phyloP scores from a whole-genome alignment of 2,888 invertebrate species.

The Hirtodrosophila confusa region DNA sequence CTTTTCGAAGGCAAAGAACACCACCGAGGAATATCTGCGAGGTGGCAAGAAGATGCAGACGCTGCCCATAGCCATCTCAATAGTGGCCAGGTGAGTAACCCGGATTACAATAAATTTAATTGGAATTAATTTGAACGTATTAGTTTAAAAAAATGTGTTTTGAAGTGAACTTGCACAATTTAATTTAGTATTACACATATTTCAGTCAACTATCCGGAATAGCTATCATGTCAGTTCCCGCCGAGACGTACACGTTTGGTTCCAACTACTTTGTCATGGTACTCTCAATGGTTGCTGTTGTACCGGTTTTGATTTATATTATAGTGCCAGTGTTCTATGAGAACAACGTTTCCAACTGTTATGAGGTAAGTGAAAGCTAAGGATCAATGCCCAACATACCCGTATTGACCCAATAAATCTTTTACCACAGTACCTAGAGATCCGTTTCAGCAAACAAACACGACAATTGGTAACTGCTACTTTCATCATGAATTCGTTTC shows the following conservation, averaged over 20 bases:
- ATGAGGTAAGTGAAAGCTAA: slow-evolving; percentile 82
- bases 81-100: slow-evolving; percentile 85
- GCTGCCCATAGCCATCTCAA: slow-evolving; percentile 87
- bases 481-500: slow-evolving; percentile 75
- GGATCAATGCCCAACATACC: too few species aligned
- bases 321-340: slow-evolving; percentile 85
- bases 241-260: slow-evolving; percentile 85
- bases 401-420: not conserved
- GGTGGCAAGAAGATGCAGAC: slow-evolving; percentile 86
- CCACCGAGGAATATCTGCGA: slow-evolving; percentile 86
- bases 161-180: not conserved
- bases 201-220: slow-evolving; percentile 86
- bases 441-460: slow-evolving; percentile 79
- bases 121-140: too few species aligned
- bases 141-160: not conserved
- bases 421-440: slow-evolving; percentile 79
- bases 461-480: slow-evolving; percentile 78
- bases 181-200: not conserved
- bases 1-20: slow-evolving; percentile 85
- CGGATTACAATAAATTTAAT: not conserved
- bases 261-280: slow-evolving; percentile 83
- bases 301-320: slow-evolving; percentile 80
- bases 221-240: slow-evolving; percentile 85
- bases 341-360: slow-evolving; percentile 85
- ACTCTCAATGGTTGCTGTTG: slow-evolving; percentile 82